These are phyloP conservation scores for Zaprionus tsacasi DNA, from an alignment of 1,140 invertebrate genomes.

Conservation along the genomic window DNA sequence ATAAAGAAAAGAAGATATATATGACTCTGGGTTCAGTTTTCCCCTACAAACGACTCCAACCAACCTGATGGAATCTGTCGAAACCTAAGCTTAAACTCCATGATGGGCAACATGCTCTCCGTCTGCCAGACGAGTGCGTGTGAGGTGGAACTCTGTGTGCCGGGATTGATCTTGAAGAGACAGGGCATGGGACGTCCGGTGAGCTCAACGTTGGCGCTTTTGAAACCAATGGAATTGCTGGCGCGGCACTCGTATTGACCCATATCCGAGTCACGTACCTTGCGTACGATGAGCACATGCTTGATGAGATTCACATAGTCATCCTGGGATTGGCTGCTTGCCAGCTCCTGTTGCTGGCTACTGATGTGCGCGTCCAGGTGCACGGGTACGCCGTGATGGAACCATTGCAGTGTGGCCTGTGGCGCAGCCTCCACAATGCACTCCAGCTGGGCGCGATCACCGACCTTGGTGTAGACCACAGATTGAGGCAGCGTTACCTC, in stretches of 20 bases:
- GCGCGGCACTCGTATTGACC: conserved; percentile 92
- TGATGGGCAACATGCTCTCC: conserved; percentile 88
- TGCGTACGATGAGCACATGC: conserved; percentile 88
- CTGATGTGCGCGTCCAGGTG: conserved; percentile 86
- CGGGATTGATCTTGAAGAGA: conserved; percentile 86
- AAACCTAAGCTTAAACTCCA: conserved; percentile 89
- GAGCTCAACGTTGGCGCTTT: conserved; percentile 85
- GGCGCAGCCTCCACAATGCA: conserved; percentile 89
- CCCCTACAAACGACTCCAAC: too few species aligned
- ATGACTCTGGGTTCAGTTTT: too few species aligned
- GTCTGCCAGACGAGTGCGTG: conserved; percentile 90
- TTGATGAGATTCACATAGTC: conserved; percentile 77
- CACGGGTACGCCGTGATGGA: conserved; percentile 86
- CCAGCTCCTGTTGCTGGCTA: conserved; percentile 80
- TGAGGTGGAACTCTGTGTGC: conserved; percentile 78
- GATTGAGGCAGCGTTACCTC: conserved; percentile 86
- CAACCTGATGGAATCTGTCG: conserved; percentile 82
- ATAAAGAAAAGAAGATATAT: background rate
- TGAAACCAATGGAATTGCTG: conserved; percentile 88
- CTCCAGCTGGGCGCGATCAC: conserved; percentile 88
- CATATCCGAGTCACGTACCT: conserved; percentile 89
- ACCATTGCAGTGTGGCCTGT: conserved; percentile 87
- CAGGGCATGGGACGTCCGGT: conserved; percentile 86
- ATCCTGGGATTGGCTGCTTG: conserved; percentile 46
- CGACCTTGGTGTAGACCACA: conserved; percentile 90